Conservation (phyloP, 2,113 vertebrate genomes). For the Thymallus thymallus region DNA sequence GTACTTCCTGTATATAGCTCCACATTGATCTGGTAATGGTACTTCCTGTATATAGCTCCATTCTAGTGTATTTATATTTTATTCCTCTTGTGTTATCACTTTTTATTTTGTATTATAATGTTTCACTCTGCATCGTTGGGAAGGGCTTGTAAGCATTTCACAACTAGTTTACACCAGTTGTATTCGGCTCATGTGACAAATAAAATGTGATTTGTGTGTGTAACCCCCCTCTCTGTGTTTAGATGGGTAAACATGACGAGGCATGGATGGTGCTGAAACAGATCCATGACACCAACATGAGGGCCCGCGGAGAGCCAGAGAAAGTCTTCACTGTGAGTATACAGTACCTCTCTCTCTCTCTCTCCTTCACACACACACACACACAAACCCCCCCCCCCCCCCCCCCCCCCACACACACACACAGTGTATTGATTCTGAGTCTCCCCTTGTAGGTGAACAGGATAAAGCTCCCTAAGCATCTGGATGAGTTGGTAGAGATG, state of each 20-base stretch:
- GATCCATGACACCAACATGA: constrained; percentile 98
- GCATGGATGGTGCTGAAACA: constrained; percentile 99
- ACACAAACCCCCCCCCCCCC: not conserved
- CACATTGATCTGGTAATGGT: no score
- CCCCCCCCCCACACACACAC: not conserved
- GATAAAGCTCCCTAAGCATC: constrained; percentile 93
- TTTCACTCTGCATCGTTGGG: no score
- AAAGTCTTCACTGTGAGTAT: constrained; percentile 96
- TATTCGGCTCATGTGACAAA: no score
- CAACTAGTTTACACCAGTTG: no score
- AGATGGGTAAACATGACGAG: constrained; percentile 96
- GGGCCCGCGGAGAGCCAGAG: constrained; percentile 93
- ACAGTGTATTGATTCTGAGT: constrained; percentile 20
- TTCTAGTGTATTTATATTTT: no score
- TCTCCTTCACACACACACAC: not conserved
- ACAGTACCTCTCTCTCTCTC: constrained; percentile 11
- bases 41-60: no score
- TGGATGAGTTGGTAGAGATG: constrained; percentile 96
- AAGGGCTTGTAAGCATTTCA: no score
- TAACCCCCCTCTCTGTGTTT: constrained; percentile 5
- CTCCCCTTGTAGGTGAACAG: constrained; percentile 86
- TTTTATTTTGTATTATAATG: no score
- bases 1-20: no score
- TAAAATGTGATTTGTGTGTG: not conserved
- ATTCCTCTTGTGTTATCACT: no score